phyloP scores from a whole-genome alignment of 2,113 vertebrate genomes.

The Hyperoodon ampullatus region DNA sequence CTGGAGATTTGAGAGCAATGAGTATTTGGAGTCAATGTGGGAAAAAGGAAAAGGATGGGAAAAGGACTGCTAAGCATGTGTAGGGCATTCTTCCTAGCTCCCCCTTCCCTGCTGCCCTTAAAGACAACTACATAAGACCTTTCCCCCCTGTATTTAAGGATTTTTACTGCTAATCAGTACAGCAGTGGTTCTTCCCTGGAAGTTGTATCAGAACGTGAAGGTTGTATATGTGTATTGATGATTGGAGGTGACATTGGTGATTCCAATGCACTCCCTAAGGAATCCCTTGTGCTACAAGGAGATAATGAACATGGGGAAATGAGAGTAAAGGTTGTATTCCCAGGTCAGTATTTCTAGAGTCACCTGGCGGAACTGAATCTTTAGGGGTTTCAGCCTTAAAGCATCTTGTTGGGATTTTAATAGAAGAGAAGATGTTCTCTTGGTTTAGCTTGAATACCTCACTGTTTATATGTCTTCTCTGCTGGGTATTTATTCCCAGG shows the following conservation, averaged over 20 bases:
- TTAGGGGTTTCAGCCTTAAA: not conserved
- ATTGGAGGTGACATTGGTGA: not conserved
- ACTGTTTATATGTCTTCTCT: not conserved
- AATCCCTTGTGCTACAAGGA: not conserved
- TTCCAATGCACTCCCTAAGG: not conserved
- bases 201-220: not conserved
- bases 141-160: not conserved
- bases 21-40: not conserved
- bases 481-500: not conserved
- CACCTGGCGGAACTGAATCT: not conserved
- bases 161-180: not conserved
- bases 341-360: not conserved
- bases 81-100: not conserved
- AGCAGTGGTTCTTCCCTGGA: not conserved
- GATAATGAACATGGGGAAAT: not conserved
- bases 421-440: not conserved
- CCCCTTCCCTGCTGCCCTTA: not conserved
- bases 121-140: not conserved
- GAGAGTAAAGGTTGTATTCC: not conserved
- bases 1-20: not conserved
- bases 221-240: too few relatives aligned
- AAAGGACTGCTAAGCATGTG: not conserved
- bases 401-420: not conserved
- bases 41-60: not conserved
- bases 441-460: not conserved